phyloP scores from a whole-genome alignment of 2,797 vertebrate species.

The Melanotaenia nigrans region DNA sequence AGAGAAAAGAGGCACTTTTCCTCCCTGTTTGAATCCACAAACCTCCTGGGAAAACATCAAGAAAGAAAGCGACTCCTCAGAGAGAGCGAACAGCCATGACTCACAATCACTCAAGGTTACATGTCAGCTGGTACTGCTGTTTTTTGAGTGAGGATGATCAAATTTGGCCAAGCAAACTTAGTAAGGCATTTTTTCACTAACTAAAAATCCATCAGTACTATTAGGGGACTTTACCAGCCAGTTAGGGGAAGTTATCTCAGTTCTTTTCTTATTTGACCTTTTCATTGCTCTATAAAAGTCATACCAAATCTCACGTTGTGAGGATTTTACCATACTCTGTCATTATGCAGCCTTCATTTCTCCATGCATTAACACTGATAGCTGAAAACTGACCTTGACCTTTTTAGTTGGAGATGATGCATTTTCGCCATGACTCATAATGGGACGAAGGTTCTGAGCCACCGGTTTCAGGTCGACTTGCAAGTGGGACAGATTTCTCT shows the following conservation, averaged over 20 bases:
- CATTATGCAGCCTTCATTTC: conserved; percentile 22
- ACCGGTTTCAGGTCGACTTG: conserved; percentile 27
- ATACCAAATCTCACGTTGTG: not conserved
- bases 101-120: not conserved
- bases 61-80: conserved; percentile 12
- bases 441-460: conserved; percentile 36
- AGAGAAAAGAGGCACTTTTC: conserved; percentile 6
- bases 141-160: not conserved
- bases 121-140: not conserved
- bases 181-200: not conserved
- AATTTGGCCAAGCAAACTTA: not conserved
- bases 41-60: conserved; percentile 19
- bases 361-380: conserved; percentile 16
- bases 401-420: conserved; percentile 52
- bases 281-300: conserved; percentile 10
- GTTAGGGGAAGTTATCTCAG: not conserved
- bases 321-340: not conserved
- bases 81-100: not conserved
- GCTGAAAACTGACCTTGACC: conserved; percentile 52
- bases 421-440: conserved; percentile 52
- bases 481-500: conserved; percentile 29
- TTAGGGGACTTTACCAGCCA: not conserved
- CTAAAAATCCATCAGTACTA: not conserved
- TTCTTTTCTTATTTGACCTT: conserved; percentile 1
- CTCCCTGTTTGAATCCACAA: conserved; percentile 16